phyloP scores from a whole-genome alignment of 2,113 vertebrate species.

The Chauna torquata region DNA sequence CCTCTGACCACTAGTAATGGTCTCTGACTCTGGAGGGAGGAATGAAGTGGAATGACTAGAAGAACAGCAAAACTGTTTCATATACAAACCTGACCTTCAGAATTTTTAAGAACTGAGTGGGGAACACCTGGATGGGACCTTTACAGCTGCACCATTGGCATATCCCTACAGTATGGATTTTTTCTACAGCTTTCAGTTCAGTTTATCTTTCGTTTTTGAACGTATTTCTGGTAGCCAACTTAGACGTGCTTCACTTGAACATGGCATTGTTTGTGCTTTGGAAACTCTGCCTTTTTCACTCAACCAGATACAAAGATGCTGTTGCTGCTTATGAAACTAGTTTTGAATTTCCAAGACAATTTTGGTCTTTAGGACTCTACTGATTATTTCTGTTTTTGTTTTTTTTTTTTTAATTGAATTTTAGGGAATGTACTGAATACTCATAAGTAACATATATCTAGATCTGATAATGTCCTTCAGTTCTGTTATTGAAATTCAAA shows the following conservation, averaged over 20 bases:
- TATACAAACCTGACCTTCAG: not conserved
- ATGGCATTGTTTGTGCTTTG: not conserved
- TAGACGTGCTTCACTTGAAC: not conserved
- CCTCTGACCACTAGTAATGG: not conserved
- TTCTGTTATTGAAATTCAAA: not conserved
- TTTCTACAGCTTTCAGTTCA: not conserved
- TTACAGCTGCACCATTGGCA: not conserved
- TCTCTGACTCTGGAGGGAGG: not conserved
- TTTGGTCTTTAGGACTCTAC: not conserved
- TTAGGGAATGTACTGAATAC: not conserved
- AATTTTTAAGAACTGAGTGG: not conserved
- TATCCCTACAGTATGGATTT: not conserved
- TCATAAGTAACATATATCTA: not conserved
- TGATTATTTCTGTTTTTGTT: fast-evolving
- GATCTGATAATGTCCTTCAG: not conserved
- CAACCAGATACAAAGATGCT: not conserved
- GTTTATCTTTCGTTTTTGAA: not conserved
- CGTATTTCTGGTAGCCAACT: not conserved
- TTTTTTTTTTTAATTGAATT: not conserved
- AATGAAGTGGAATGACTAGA: not conserved
- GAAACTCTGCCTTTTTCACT: not conserved
- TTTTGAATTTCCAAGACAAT: not conserved
- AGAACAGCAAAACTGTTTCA: not conserved
- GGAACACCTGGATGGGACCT: not conserved
- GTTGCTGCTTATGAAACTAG: not conserved